phyloP scores from a whole-genome alignment of 2,888 invertebrate species.

The Acrobasis consociella region DNA sequence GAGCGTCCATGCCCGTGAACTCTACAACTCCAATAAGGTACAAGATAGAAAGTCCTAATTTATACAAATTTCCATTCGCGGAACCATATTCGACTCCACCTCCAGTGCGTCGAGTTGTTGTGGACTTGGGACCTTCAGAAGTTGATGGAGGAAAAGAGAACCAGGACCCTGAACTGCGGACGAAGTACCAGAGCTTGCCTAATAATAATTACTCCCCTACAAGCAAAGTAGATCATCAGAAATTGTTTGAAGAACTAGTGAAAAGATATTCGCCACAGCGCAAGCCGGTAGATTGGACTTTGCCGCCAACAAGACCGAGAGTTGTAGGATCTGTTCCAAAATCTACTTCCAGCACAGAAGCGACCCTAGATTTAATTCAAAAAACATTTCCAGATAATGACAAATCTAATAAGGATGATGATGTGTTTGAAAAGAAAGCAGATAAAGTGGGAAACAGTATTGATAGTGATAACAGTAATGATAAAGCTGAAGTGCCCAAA shows the following conservation, averaged over 20 bases:
- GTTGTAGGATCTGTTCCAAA: slow-evolving; percentile 74
- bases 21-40: slow-evolving; percentile 59
- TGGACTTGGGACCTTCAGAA: slow-evolving; percentile 60
- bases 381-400: slow-evolving; percentile 56
- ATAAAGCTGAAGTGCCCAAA: slow-evolving; percentile 29
- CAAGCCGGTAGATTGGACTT: slow-evolving; percentile 72
- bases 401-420: slow-evolving; percentile 36
- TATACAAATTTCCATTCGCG: slow-evolving; percentile 78
- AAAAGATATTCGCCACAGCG: slow-evolving; percentile 77
- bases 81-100: slow-evolving; percentile 76
- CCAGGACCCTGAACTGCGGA: slow-evolving; percentile 51
- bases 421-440: slow-evolving; percentile 29
- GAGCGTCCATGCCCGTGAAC: slow-evolving; percentile 68
- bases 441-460: slow-evolving; percentile 4
- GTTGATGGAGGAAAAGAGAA: slow-evolving; percentile 65
- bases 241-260: slow-evolving; percentile 71
- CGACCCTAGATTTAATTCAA: slow-evolving; percentile 54
- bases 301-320: slow-evolving; percentile 73
- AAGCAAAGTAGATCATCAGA: slow-evolving; percentile 68
- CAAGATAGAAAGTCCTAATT: slow-evolving; percentile 74
- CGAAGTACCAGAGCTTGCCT: slow-evolving; percentile 60
- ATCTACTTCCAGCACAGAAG: slow-evolving; percentile 61
- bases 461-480: slow-evolving; percentile 25
- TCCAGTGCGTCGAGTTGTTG: slow-evolving; percentile 61
- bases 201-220: slow-evolving; percentile 43